Evolutionary conservation across 1,140 invertebrate species (phyloP), one percentile per base, ranked within the genome.

Genomic region (Stratiolaelaps scimitus): DNA sequence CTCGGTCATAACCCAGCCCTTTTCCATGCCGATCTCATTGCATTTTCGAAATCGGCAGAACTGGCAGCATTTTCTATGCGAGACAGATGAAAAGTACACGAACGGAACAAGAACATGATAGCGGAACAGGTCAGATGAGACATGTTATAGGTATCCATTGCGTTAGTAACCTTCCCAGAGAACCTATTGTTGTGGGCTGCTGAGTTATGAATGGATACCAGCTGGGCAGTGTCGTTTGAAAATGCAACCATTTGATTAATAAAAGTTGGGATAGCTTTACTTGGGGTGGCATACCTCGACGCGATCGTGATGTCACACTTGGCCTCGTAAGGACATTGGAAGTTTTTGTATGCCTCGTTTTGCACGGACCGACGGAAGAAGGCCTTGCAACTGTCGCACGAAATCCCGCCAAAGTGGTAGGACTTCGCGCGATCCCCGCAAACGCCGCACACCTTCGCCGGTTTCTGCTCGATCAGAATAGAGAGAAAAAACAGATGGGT

Each of bases 1-100:
- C 64, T 78, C 77, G 7, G 72, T 74, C 76, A 78, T 78, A 10
- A 78, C 76, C 77, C 77, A 78, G 29, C 75, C 74, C 34, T 74
- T 78, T 69, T 78, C 77, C 77, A 78, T 78, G 29, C 77, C 77
- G 64, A 77, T 78, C 0, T 69, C 66, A 4, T 77, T 60, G 68
- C 77, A 78, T 70, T 76, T 76, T 47, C 76, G 67, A 65, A 78
- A 77, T 29, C 77, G 73, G 70, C 74, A 77, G 56, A 68, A 69
- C 68, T 77, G 74, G 53, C 74, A 75, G 47, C 71, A 70, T 65
- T 75, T 75, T 30, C 74, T 66, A n/a, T 45, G 2, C 15, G 53
- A 67, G 26, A 46, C 19, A 67, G 30, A 6, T 26, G 40, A 4
- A 40, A 40, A 6, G 34, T 10, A 40, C 10, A 10, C 34, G 34